Evolutionary conservation across 2,888 invertebrate species (phyloP), one percentile per base, ranked within the genome.

Genomic region (Torymus tubicola): DNA sequence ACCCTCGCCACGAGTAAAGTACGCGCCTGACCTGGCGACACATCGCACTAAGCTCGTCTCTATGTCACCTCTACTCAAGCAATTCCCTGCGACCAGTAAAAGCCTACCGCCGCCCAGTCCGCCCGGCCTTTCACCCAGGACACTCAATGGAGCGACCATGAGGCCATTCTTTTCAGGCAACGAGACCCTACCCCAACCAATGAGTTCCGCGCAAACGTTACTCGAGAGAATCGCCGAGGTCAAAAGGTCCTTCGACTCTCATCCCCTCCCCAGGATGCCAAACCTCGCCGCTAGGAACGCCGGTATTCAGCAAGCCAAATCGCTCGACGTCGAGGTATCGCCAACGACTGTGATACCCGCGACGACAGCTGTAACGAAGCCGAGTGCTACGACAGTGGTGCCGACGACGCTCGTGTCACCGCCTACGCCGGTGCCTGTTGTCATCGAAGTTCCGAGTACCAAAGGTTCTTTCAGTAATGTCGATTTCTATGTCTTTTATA

Each of bases 1-100:
- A 84, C 95, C 96, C 55, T 96, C 96, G 0, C 96, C 96, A 0
- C 92, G 94, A 86, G 93, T 95, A 87, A 95, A 95, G 88, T 94
- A 93, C 87, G 94, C 94, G 1, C 94, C 95, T 50, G 94, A 94
- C 58, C 52, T 78, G 12, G 61, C 42, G 3, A n/a, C 61, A 4
- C 67, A 64, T 12, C 14, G 79, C 50, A 92, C 94, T 83, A 95
- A 95, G 88, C 93, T 94, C 88, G 92, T 94, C 76, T 90, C 92
- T 14, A 86, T 92, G 72, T 92, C 93, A 16, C 92, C 93, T 42
- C 88, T 92, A 60, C 89, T 92, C 31, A 88, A 92, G 53, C 93
- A 93, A 88, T 93, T 93, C 84, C 91, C 93, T 64, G 92, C 93
- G 53, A 92, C 93, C 60, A 93, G 93, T 86, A 93, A 93, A 82